Percentiles rank a stretch among this genome's conserved stretches.
Conservation (phyloP, 2,113 vertebrate species). For the Hipposideros armiger region DNA sequence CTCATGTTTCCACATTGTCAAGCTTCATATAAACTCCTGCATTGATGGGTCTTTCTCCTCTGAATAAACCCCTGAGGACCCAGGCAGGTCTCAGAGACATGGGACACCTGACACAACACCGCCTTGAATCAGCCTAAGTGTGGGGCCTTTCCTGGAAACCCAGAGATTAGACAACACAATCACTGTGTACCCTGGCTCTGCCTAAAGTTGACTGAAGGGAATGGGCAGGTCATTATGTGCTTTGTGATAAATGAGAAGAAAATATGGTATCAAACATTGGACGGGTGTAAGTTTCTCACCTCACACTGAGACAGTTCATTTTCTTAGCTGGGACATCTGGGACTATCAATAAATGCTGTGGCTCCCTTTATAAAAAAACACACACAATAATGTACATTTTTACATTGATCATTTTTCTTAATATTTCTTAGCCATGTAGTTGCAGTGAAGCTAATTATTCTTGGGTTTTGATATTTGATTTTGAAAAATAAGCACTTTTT, state of each 20-base stretch:
- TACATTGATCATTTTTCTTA: background rate
- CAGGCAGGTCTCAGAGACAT: background rate
- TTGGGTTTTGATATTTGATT: background rate
- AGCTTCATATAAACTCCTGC: background rate
- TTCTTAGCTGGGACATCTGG: background rate
- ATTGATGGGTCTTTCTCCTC: background rate
- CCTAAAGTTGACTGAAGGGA: background rate
- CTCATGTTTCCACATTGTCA: background rate
- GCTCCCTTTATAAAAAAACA: background rate
- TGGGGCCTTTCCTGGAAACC: background rate
- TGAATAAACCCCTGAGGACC: background rate
- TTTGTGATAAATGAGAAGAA: background rate
- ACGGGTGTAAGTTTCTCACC: background rate
- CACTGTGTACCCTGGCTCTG: background rate
- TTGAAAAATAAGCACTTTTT: background rate
- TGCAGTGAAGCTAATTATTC: background rate
- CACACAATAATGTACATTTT: background rate
- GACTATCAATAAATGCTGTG: background rate
- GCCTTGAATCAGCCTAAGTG: background rate
- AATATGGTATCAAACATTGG: background rate
- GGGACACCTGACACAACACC: rapidly evolving
- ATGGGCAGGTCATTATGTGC: background rate
- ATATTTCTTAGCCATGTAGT: background rate
- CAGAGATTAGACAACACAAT: background rate
- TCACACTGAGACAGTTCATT: background rate